phyloP scores from a whole-genome alignment of 2,113 vertebrate species.

The Murina feae region DNA sequence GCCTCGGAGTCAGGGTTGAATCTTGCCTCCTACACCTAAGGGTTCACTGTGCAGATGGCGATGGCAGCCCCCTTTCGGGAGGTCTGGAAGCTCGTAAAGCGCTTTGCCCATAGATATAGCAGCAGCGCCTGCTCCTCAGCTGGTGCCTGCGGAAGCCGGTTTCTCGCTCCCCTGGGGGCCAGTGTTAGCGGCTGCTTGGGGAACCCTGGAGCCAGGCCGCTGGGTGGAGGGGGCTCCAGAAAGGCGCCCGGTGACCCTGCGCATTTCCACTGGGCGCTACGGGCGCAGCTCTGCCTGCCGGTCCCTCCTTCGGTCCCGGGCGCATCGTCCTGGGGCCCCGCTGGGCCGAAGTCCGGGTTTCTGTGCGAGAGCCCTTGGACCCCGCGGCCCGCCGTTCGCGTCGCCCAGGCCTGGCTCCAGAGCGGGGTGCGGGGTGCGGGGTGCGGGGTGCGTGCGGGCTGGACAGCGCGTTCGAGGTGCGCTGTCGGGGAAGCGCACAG shows the following conservation, averaged over 20 bases:
- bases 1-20: not conserved
- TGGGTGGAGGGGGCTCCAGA: not conserved
- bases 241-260: not conserved
- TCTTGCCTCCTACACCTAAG: not conserved
- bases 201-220: rapidly evolving
- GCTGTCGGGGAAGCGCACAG: rapidly evolving
- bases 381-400: not conserved
- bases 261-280: not conserved
- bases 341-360: not conserved
- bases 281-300: not conserved
- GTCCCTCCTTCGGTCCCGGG: not conserved
- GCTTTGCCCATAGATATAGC: not conserved
- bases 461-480: rapidly evolving
- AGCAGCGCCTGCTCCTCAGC: rapidly evolving
- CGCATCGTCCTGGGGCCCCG: not conserved
- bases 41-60: not conserved
- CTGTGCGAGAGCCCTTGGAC: rapidly evolving
- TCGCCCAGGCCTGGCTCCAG: not conserved
- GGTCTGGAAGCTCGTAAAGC: not conserved
- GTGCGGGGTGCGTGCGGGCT: not conserved
- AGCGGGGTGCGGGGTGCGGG: rapidly evolving
- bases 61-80: too few relatives aligned
- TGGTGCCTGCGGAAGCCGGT: rapidly evolving
- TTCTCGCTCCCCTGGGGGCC: not conserved
- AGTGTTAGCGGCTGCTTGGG: not conserved